Evolutionary conservation across 2,797 vertebrate species (phyloP).

Genomic region (Bufotes viridis): DNA sequence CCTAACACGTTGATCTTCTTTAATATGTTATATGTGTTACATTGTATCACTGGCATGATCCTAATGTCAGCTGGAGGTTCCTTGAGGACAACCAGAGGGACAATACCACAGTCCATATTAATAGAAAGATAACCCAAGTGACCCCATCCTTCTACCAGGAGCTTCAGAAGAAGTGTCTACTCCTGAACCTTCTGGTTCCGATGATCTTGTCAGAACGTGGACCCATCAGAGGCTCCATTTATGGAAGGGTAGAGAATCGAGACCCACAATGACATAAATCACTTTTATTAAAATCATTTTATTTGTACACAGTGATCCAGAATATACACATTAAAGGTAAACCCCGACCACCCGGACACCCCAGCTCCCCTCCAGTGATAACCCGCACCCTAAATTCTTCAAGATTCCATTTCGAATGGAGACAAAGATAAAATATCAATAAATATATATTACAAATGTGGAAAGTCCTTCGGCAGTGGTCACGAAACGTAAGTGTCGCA

Average conservation of each 20-base stretch:
- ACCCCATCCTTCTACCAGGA: too few species aligned
- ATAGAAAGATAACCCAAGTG: too few species aligned
- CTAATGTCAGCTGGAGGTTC: too few species aligned
- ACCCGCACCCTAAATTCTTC: conserved; percentile 13
- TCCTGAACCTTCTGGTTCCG: not conserved
- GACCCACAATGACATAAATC: not conserved
- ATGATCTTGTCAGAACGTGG: not conserved
- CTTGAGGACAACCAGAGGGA: too few species aligned
- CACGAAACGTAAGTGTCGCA: not conserved
- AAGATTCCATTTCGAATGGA: not conserved
- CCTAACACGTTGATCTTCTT: too few species aligned
- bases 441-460: conserved; percentile 58
- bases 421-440: conserved; percentile 10
- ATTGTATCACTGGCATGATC: too few species aligned
- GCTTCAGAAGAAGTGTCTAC: not conserved
- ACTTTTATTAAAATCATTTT: conserved; percentile 44
- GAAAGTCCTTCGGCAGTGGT: not conserved
- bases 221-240: not conserved
- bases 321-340: not conserved
- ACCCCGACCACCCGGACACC: not conserved
- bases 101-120: too few species aligned
- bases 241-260: not conserved
- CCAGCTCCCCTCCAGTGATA: not conserved
- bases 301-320: conserved; percentile 22
- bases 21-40: too few species aligned